These are phyloP conservation scores for Unio pictorum DNA, from an alignment of 2,888 invertebrate species.

Conservation along the genomic window DNA sequence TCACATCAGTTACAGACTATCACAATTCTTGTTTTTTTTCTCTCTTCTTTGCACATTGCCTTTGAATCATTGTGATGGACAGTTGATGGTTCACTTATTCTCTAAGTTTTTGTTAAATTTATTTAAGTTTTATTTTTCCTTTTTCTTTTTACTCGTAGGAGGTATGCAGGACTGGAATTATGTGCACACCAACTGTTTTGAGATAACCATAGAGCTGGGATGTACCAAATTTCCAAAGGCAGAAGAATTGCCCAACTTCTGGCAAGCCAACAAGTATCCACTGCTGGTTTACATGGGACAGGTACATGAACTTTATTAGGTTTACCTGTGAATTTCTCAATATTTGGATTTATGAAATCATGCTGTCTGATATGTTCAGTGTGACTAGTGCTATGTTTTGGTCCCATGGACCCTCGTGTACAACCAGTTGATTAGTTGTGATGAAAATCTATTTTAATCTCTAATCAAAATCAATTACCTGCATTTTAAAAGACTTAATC, in stretches of 20 bases:
- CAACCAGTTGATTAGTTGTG: too few species aligned
- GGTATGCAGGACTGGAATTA: constrained; percentile 99
- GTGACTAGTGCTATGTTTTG: not conserved
- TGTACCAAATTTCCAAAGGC: constrained; percentile 91
- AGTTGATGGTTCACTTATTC: not conserved
- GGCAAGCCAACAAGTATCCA: constrained; percentile 91
- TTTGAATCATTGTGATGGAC: too few species aligned
- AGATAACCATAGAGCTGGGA: constrained; percentile 94
- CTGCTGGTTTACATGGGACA: constrained; percentile 89
- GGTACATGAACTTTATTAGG: constrained; percentile 73
- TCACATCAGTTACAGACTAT: too few species aligned
- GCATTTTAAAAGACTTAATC: too few species aligned
- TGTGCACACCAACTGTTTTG: constrained; percentile 90
- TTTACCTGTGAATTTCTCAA: too few species aligned
- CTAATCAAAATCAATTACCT: too few species aligned
- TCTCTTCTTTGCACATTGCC: too few species aligned
- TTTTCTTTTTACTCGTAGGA: constrained; percentile 73
- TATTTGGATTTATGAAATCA: too few species aligned
- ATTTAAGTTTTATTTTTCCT: not conserved
- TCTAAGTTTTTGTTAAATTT: not conserved
- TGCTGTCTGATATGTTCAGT: not conserved
- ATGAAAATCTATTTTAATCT: too few species aligned
- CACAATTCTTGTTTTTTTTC: too few species aligned
- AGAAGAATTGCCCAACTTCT: constrained; percentile 82
- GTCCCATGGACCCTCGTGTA: too few species aligned